These are phyloP conservation scores for Leptinotarsa haldemani DNA, from an alignment of 2,888 invertebrate genomes.

Conservation along the genomic window DNA sequence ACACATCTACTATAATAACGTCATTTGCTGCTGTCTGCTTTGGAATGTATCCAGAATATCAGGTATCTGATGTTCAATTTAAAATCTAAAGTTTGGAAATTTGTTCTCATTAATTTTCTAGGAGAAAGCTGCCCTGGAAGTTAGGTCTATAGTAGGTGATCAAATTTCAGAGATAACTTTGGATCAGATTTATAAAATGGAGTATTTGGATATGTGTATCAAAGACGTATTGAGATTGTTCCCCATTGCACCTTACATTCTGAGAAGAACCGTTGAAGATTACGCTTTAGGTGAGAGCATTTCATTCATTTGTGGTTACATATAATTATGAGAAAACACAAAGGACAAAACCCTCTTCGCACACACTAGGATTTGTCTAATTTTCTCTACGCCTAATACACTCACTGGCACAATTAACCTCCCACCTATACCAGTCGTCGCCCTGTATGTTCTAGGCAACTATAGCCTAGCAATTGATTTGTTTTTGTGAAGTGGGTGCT, in stretches of 20 bases:
- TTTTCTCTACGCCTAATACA: too few species aligned
- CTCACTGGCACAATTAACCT: too few species aligned
- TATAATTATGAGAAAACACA: too few species aligned
- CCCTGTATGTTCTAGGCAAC: too few species aligned
- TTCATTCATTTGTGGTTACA: too few species aligned
- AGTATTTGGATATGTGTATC: slow-evolving; percentile 57
- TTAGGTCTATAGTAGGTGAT: slow-evolving; percentile 52
- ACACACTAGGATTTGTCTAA: too few species aligned
- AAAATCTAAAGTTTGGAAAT: neutral
- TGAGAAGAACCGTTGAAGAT: slow-evolving; percentile 53
- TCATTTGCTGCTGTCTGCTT: slow-evolving; percentile 53
- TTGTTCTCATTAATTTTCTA: neutral
- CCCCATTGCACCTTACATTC: slow-evolving; percentile 57
- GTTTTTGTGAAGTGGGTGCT: too few species aligned
- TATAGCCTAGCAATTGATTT: too few species aligned
- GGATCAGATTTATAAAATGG: slow-evolving; percentile 52
- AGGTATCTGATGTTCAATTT: slow-evolving; percentile 43
- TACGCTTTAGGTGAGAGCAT: slow-evolving; percentile 50
- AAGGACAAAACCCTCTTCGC: too few species aligned
- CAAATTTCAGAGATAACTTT: slow-evolving; percentile 42
- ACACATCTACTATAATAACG: slow-evolving; percentile 53
- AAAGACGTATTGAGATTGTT: slow-evolving; percentile 57
- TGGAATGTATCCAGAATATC: slow-evolving; percentile 60
- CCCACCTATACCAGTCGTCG: too few species aligned
- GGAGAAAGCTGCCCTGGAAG: slow-evolving; percentile 55